Evolutionary conservation across 1,140 invertebrate species (phyloP), one percentile per base, ranked within the genome.

Genomic region (Berghia stephanieae): DNA sequence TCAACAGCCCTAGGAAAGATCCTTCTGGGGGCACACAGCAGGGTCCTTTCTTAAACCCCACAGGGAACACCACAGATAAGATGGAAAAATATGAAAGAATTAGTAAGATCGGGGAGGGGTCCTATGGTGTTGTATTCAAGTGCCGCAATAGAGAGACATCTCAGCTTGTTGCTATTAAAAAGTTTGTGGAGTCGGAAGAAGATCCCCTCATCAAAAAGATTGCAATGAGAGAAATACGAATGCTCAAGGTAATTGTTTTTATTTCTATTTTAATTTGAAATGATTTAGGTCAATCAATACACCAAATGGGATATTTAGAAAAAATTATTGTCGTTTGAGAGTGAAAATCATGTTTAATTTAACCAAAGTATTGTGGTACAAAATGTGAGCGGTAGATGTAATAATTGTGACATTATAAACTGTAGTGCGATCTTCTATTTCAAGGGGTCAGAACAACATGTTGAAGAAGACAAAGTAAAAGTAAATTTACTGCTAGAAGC

Each of bases 1-100:
- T 66, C 34, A 44, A 2, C 79, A 80, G 79, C 57, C 73, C 75
- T 42, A 72, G 79, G 42, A 80, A 77, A 67, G 75, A 80, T 5
- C 69, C 57, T 6, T 43, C 69, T n/a, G 38, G 6, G 24, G 34
- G 31, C n/a, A 34, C 40, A 31, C 73, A 66, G 36, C 69, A 72
- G 38, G 73, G 73, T 42, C 60, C 55, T 1, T 75, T 66, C 73
- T 75, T 31, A 24, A 75, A 67, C 24, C 46, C 49, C 49, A 55
- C 66, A 1, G n/a, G 78, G 24, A 55, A 80, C 69, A 10, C 52
- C 34, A 60, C 75, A 3, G 75, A 80, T 63, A 80, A 76, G 67
- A 99, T 99, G 97, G 98, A 99, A 90, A 94, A 97, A 76, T 99
- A 99, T 91, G 98, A 99, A 90, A 97, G 97, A 90, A 90, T 99